A percentile compares a stretch with the other conserved stretches of the same genome.
phyloP scores from a whole-genome alignment of 1,140 invertebrate species.

The Laupala kohalensis region DNA sequence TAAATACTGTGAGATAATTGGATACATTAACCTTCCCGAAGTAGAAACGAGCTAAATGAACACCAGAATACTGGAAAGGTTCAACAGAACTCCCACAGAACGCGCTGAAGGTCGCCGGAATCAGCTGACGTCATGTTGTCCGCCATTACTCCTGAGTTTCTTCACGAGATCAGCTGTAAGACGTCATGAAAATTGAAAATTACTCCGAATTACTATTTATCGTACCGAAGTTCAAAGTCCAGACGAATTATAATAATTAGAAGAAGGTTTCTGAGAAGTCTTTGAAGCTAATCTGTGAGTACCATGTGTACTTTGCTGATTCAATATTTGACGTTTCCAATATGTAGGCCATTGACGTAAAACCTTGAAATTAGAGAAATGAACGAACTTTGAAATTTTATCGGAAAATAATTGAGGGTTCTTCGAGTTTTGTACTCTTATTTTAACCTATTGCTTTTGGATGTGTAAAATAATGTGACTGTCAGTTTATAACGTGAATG shows the following conservation, averaged over 20 bases:
- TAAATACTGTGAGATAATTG: no score
- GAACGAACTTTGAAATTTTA: not conserved
- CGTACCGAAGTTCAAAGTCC: not conserved
- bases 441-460: not conserved
- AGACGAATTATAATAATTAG: not conserved
- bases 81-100: not conserved
- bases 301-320: not conserved
- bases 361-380: not conserved
- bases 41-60: no score
- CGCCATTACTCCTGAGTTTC: slow-evolving; percentile 4
- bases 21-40: no score
- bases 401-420: not conserved
- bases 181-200: not conserved
- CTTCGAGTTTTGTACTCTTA: not conserved
- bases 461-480: not conserved
- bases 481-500: not conserved
- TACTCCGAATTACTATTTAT: not conserved
- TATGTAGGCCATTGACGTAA: slow-evolving; percentile 6
- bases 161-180: slow-evolving; percentile 3
- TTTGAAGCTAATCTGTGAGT: not conserved
- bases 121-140: slow-evolving; percentile 8
- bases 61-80: not conserved
- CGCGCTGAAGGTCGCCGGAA: slow-evolving; percentile 2
- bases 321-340: not conserved
- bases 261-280: not conserved